A percentile compares a stretch with the other conserved stretches of the same genome.
Conservation (phyloP, 2,888 invertebrate genomes). For the Onthophagus sagittarius region DNA sequence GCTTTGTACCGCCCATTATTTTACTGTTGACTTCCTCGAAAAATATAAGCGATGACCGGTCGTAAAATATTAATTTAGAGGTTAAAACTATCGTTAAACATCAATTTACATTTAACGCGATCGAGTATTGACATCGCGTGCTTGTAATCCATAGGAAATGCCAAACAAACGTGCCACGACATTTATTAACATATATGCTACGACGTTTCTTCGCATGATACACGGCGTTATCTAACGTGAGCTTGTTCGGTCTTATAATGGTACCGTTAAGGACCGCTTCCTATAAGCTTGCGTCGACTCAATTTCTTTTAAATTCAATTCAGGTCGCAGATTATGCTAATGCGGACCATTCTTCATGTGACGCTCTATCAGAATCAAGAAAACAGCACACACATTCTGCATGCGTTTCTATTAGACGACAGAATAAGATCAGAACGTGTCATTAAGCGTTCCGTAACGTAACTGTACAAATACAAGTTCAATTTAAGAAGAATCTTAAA, state of each 20-base stretch:
- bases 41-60: background rate
- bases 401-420: background rate
- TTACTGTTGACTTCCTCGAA: background rate
- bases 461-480: background rate
- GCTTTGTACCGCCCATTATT: background rate
- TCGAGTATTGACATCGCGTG: background rate
- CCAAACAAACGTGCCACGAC: background rate
- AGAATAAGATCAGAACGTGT: background rate
- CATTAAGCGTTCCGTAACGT: background rate
- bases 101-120: background rate
- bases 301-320: background rate
- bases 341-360: background rate
- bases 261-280: background rate
- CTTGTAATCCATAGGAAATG: background rate
- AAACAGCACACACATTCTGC: background rate
- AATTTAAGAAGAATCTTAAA: background rate
- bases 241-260: background rate
- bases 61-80: background rate
- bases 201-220: background rate
- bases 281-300: background rate
- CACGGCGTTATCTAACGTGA: background rate
- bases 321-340: background rate
- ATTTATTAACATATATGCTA: background rate
- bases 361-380: background rate
- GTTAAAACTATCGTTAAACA: background rate